A percentile compares a stretch with the other conserved stretches of the same genome.
Evolutionary conservation across 2,888 invertebrate genomes (phyloP).

Genomic region (Pasiphila rectangulata): DNA sequence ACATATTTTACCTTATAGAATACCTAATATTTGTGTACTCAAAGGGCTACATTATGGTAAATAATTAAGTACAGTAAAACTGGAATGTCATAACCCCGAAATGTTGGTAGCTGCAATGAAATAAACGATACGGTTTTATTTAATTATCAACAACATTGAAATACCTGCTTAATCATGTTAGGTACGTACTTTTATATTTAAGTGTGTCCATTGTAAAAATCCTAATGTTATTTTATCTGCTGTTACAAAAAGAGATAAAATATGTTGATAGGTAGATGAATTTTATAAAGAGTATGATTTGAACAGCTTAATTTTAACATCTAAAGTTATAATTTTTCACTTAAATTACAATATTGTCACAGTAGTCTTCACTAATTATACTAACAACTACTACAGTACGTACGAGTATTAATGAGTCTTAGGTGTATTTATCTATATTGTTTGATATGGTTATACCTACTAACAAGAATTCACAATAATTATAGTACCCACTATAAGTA

Average conservation of each 20-base stretch:
- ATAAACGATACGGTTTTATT: too few relatives aligned
- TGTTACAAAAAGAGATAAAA: too few relatives aligned
- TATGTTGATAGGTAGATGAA: background rate
- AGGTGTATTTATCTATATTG: background rate
- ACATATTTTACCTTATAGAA: background rate
- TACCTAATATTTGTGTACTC: too few relatives aligned
- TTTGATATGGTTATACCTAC: conserved; percentile 1
- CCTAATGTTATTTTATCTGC: too few relatives aligned
- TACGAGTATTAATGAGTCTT: conserved; percentile 6
- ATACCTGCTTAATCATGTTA: too few relatives aligned
- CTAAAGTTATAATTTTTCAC: conserved; percentile 10
- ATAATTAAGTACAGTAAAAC: conserved; percentile 23
- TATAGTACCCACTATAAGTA: too few relatives aligned
- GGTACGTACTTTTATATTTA: too few relatives aligned
- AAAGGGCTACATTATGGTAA: background rate
- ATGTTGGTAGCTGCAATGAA: too few relatives aligned
- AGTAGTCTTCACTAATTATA: conserved; percentile 53
- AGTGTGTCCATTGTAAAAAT: too few relatives aligned
- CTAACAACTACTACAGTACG: conserved; percentile 19
- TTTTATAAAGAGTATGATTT: conserved; percentile 29
- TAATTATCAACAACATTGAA: too few relatives aligned
- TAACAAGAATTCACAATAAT: background rate
- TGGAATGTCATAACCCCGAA: background rate
- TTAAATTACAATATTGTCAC: conserved; percentile 62
- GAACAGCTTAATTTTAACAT: conserved; percentile 28